Conservation (phyloP, 2,797 vertebrate species). For the Bovichtus diacanthus region DNA sequence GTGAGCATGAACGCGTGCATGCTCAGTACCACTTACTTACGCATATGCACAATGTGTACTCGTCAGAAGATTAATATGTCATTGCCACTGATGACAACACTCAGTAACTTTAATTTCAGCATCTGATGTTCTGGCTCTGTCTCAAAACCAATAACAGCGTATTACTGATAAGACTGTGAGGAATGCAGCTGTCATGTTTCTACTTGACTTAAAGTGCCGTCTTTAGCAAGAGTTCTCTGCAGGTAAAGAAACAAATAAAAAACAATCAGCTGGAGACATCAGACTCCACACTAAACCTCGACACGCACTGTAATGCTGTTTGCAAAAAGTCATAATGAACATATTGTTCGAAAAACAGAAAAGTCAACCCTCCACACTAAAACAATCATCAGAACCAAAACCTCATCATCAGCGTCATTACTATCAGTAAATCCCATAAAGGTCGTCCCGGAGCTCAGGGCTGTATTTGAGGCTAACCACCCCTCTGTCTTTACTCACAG, state of each 20-base stretch:
- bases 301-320: conserved; percentile 28
- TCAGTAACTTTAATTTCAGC: conserved; percentile 30
- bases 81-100: conserved; percentile 38
- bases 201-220: conserved; percentile 58
- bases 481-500: conserved; percentile 65
- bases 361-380: conserved; percentile 56
- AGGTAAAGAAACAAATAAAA: conserved; percentile 61
- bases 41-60: conserved; percentile 7
- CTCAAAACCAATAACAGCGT: conserved; percentile 52
- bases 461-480: conserved; percentile 79
- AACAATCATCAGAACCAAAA: conserved; percentile 73
- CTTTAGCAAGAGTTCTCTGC: conserved; percentile 44
- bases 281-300: conserved; percentile 65
- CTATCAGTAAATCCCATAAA: conserved; percentile 76
- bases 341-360: conserved; percentile 37
- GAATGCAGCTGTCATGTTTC: conserved; percentile 63
- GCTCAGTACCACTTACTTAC: background rate
- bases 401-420: conserved; percentile 71
- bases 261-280: conserved; percentile 67
- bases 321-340: conserved; percentile 50
- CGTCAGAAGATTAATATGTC: conserved; percentile 50
- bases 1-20: conserved; percentile 9
- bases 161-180: conserved; percentile 31
- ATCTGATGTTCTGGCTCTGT: conserved; percentile 45
- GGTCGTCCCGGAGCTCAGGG: conserved; percentile 58